A percentile compares a stretch with the other conserved stretches of the same genome.
phyloP scores from a whole-genome alignment of 2,797 vertebrate genomes.

The Takifugu rubripes region DNA sequence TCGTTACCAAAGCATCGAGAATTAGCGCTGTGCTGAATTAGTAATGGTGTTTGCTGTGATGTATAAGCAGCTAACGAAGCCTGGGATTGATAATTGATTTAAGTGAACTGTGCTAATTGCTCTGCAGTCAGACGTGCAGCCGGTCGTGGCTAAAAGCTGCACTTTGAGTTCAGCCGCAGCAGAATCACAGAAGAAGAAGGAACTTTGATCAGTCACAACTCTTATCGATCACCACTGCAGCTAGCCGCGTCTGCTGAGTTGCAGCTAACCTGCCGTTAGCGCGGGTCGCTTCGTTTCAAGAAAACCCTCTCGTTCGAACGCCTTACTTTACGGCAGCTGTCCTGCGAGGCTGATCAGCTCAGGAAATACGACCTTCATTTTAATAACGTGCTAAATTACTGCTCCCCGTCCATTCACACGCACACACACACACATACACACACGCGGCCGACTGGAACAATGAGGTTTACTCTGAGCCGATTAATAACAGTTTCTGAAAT shows the following conservation, averaged over 20 bases:
- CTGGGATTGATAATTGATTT: conserved; percentile 74
- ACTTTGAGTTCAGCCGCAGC: conserved; percentile 36
- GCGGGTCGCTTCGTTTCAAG: conserved; percentile 46
- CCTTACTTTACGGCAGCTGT: conserved; percentile 29
- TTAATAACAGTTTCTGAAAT: too few species aligned
- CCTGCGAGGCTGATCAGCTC: conserved; percentile 36
- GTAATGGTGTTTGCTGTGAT: conserved; percentile 56
- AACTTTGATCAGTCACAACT: conserved; percentile 6
- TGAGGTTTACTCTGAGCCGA: conserved; percentile 9
- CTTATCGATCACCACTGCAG: conserved; percentile 8
- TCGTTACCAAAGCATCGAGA: conserved; percentile 49
- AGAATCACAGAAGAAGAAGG: conserved; percentile 1
- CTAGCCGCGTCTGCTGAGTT: neutral
- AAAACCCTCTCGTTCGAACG: conserved; percentile 51
- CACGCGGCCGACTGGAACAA: conserved; percentile 17
- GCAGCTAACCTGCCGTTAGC: conserved; percentile 25
- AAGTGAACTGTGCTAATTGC: conserved; percentile 70
- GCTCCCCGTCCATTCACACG: conserved; percentile 12
- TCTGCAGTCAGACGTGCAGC: conserved; percentile 46
- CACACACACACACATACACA: neutral
- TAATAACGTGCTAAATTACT: conserved; percentile 47
- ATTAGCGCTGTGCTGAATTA: conserved; percentile 60
- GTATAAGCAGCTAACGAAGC: conserved; percentile 68
- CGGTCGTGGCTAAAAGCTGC: conserved; percentile 1
- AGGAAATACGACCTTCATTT: conserved; percentile 50